Evolutionary conservation across 2,113 vertebrate species (phyloP).

Genomic region (Urocolius indicus): DNA sequence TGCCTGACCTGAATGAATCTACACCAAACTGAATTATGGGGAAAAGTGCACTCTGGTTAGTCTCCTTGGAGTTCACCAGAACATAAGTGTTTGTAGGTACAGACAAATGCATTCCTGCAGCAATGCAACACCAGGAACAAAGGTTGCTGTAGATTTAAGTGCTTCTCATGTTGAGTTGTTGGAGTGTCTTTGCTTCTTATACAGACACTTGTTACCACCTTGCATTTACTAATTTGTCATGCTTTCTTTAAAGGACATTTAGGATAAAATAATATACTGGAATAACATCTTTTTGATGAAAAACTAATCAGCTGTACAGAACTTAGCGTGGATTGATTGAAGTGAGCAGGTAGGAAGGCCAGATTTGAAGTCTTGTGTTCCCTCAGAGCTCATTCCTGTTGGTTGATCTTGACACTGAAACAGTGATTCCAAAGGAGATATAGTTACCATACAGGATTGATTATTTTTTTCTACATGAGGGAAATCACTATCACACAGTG

Average conservation of each 20-base stretch:
- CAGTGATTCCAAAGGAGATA: not conserved
- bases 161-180: not conserved
- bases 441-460: not conserved
- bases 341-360: not conserved
- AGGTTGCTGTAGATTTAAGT: not conserved
- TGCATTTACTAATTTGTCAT: not conserved
- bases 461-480: not conserved
- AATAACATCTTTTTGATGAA: not conserved
- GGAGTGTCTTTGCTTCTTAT: not conserved
- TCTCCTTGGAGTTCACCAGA: not conserved
- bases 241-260: not conserved
- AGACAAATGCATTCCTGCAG: not conserved
- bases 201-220: not conserved
- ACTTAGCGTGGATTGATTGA: not conserved
- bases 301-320: not conserved
- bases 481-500: too few species aligned
- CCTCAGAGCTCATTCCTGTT: not conserved
- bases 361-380: not conserved
- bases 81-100: accelerated
- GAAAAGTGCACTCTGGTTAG: not conserved
- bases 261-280: not conserved
- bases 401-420: not conserved
- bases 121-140: too few species aligned
- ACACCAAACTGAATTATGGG: not conserved
- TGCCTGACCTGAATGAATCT: not conserved